Conservation (phyloP, 2,797 vertebrate species). For the Epinephelus malabaricus region DNA sequence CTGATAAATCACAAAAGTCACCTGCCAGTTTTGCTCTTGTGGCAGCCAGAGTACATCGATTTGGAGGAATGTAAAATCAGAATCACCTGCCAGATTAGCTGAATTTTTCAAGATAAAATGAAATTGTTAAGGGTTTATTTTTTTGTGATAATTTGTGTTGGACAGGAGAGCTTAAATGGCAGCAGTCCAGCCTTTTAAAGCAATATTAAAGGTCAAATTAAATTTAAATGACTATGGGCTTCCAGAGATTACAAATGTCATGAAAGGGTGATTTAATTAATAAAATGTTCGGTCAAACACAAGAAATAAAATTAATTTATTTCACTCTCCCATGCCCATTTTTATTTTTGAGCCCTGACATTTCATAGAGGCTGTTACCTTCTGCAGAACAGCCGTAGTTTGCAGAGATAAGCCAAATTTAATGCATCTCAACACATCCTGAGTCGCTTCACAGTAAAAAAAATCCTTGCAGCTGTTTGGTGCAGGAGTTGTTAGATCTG, state of each 20-base stretch:
- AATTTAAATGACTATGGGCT: background rate
- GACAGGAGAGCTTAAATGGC: background rate
- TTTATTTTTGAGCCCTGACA: background rate
- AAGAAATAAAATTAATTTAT: background rate
- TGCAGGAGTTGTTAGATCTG: background rate
- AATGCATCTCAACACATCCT: background rate
- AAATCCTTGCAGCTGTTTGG: background rate
- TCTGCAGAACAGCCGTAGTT: background rate
- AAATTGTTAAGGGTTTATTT: background rate
- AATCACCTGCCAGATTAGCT: background rate
- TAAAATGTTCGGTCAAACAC: background rate
- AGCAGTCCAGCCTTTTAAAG: background rate
- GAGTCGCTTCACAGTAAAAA: background rate
- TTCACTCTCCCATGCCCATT: background rate
- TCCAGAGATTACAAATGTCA: background rate
- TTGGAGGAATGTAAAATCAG: background rate
- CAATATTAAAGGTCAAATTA: background rate
- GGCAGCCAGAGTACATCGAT: background rate
- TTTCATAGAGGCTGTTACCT: background rate
- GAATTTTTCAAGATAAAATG: background rate
- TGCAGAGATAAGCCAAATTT: background rate
- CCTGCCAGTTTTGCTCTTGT: background rate
- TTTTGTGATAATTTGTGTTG: background rate
- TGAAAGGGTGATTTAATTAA: background rate
- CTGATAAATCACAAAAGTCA: slow-evolving; percentile 35